Percentiles rank a stretch among this genome's conserved stretches.
Conservation (phyloP, 2,113 vertebrate genomes). For the Phycodurus eques region DNA sequence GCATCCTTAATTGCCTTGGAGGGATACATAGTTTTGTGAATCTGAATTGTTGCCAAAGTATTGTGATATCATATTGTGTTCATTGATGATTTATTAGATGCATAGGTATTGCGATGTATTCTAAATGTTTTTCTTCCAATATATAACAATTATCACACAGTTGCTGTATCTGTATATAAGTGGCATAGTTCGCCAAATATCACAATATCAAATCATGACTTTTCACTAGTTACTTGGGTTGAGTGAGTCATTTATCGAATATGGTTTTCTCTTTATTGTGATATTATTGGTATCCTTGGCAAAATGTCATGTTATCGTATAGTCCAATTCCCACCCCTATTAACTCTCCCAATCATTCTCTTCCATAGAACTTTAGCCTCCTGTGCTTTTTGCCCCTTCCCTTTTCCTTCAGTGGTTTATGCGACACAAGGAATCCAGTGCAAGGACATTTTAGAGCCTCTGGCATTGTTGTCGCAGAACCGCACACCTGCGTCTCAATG, state of each 20-base stretch:
- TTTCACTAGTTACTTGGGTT: background rate
- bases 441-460: constrained; percentile 37
- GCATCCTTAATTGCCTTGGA: no score
- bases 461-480: constrained; percentile 38
- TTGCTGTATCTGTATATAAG: no score
- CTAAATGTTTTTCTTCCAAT: no score
- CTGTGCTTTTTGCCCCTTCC: constrained; percentile 25
- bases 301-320: background rate
- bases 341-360: background rate
- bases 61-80: no score
- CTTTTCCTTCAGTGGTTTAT: constrained; percentile 28
- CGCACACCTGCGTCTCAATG: constrained; percentile 49
- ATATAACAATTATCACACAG: no score
- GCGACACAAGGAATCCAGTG: constrained; percentile 6
- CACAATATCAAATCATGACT: background rate
- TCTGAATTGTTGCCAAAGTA: no score
- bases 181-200: background rate
- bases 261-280: background rate
- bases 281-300: background rate
- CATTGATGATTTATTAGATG: no score
- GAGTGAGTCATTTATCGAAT: background rate
- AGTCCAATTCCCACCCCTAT: background rate
- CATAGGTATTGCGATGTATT: no score
- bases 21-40: no score
- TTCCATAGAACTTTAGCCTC: background rate